Evolutionary conservation across 2,888 invertebrate genomes (phyloP).

Genomic region (Sarcophaga rosellei): DNA sequence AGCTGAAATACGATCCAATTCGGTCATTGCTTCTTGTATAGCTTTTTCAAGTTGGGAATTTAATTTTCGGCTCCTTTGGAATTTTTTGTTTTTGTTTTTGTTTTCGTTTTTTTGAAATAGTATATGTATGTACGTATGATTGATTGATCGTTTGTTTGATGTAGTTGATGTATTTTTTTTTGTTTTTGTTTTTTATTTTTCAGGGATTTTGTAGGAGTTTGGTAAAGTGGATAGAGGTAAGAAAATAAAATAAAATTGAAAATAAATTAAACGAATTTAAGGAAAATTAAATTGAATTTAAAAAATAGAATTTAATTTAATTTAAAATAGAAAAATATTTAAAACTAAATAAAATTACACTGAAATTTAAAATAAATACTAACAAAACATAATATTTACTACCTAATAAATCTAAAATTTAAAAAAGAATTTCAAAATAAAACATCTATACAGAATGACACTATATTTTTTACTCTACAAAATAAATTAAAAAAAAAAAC

Average conservation of each 20-base stretch:
- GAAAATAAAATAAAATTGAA: conserved; percentile 55
- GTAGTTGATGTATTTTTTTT: conserved; percentile 39
- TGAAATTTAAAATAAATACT: not conserved
- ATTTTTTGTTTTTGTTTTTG: conserved; percentile 25
- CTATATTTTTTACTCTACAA: not conserved
- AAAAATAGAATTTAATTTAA: not conserved
- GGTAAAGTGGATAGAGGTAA: conserved; percentile 52
- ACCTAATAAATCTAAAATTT: not conserved
- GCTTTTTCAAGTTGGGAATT: conserved; percentile 94
- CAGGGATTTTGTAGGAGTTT: conserved; percentile 47
- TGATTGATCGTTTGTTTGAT: conserved; percentile 67
- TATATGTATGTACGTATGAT: not conserved
- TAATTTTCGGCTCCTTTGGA: conserved; percentile 93
- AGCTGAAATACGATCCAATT: conserved; percentile 88
- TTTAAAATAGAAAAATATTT: not conserved
- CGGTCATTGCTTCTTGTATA: conserved; percentile 95
- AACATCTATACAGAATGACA: not conserved
- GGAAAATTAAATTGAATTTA: not conserved
- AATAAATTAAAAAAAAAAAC: conserved; percentile 1
- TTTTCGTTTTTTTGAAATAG: not conserved
- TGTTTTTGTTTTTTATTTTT: conserved; percentile 57
- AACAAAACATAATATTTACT: not conserved
- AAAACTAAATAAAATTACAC: not conserved
- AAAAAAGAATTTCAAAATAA: not conserved
- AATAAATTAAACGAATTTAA: conserved; percentile 48